phyloP scores from a whole-genome alignment of 2,113 vertebrate species.

The Labeo catla region DNA sequence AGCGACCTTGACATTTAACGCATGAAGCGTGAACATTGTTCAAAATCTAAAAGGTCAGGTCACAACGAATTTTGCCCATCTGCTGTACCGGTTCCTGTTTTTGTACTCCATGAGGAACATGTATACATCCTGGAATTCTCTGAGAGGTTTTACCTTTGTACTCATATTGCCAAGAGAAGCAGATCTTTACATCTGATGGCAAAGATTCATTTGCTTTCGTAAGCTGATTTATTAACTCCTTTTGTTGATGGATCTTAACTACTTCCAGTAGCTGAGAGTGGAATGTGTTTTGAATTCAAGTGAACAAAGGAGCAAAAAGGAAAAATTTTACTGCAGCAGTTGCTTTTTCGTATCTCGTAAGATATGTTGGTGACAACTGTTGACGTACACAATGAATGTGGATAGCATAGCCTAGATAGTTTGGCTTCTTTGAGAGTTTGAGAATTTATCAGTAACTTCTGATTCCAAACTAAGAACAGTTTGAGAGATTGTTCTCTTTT shows the following conservation, averaged over 20 bases:
- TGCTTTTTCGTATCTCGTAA: neutral
- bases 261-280: neutral
- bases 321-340: neutral
- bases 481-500: neutral
- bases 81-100: slow-evolving; percentile 74
- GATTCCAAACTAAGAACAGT: neutral
- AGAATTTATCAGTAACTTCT: neutral
- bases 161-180: slow-evolving; percentile 55
- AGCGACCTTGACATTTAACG: neutral
- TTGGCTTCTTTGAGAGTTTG: neutral
- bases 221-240: slow-evolving; percentile 15
- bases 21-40: neutral
- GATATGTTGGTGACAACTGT: neutral
- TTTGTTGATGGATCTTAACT: neutral
- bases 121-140: slow-evolving; percentile 79
- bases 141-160: slow-evolving; percentile 68
- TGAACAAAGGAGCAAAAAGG: slow-evolving; percentile 5
- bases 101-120: slow-evolving; percentile 65
- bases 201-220: neutral
- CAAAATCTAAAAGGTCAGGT: slow-evolving; percentile 27
- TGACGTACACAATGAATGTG: neutral
- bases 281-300: slow-evolving; percentile 18
- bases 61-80: slow-evolving; percentile 14
- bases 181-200: slow-evolving; percentile 25
- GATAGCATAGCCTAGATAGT: no score